Conservation (phyloP, 1,140 invertebrate genomes). For the Drosophila grimshawi region DNA sequence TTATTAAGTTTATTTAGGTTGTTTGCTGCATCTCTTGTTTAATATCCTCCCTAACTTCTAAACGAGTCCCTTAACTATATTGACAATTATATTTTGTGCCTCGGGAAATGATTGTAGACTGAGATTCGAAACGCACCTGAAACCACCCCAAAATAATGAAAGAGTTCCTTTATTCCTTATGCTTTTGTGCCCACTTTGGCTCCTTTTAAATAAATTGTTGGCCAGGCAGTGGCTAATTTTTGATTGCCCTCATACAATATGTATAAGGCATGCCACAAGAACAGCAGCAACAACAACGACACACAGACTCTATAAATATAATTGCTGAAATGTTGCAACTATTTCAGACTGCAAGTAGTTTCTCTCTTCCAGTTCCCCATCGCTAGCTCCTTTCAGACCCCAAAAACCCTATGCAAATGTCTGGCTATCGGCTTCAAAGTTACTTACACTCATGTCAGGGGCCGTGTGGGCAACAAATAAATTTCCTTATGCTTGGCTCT, state of each 20-base stretch:
- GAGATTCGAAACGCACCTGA: background rate
- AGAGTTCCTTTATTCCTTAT: background rate
- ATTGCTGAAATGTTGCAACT: conserved; percentile 70
- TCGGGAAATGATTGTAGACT: background rate
- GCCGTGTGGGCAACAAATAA: conserved; percentile 48
- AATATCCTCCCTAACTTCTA: no score
- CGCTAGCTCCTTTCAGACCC: background rate
- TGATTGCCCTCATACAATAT: conserved; percentile 42
- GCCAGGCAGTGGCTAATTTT: conserved; percentile 41
- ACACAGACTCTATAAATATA: conserved; percentile 58
- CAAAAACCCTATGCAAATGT: conserved; percentile 3
- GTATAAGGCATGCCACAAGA: background rate
- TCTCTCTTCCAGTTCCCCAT: background rate
- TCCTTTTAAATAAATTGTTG: conserved; percentile 6
- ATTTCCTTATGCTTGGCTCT: conserved; percentile 49
- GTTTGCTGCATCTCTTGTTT: no score
- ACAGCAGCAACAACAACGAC: background rate
- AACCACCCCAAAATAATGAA: background rate
- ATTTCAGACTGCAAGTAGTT: conserved; percentile 30
- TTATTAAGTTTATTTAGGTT: no score
- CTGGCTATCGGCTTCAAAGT: conserved; percentile 37
- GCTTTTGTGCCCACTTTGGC: background rate
- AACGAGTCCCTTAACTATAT: no score
- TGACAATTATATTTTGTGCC: background rate
- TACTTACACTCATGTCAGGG: conserved; percentile 45